These are phyloP conservation scores for Darevskia mixta DNA, from an alignment of 2,797 vertebrate species.

Conservation along the genomic window DNA sequence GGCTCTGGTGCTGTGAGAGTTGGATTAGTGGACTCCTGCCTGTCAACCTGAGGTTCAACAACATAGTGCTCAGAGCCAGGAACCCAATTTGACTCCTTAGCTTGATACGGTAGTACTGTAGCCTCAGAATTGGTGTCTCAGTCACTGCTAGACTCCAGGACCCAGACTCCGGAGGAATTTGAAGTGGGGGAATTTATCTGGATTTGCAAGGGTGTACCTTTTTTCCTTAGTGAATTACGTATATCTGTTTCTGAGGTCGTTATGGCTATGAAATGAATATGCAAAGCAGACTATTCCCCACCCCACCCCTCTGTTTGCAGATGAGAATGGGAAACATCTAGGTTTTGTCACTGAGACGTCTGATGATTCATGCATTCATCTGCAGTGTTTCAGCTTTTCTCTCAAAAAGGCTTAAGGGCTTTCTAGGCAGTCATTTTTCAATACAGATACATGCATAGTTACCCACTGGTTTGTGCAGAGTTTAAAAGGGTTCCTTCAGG, in stretches of 20 bases:
- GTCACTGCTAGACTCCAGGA: too few relatives aligned
- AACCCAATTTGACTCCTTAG: too few relatives aligned
- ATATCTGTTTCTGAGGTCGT: not conserved
- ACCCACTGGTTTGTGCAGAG: not conserved
- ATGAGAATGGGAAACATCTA: not conserved
- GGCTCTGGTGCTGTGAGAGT: too few relatives aligned
- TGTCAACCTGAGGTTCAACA: too few relatives aligned
- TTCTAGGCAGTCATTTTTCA: not conserved
- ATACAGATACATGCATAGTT: not conserved
- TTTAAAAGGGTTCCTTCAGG: not conserved
- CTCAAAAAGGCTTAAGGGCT: not conserved
- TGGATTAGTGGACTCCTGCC: too few relatives aligned
- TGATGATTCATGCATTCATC: not conserved
- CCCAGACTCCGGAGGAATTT: too few relatives aligned
- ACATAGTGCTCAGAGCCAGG: too few relatives aligned
- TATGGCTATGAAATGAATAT: not conserved
- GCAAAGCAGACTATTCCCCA: not conserved
- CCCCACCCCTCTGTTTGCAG: not conserved
- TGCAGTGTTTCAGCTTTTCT: constrained; percentile 8
- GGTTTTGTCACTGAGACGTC: not conserved
- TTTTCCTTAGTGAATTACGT: not conserved
- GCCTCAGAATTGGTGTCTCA: too few relatives aligned
- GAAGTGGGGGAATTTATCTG: not conserved
- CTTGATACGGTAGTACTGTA: too few relatives aligned
- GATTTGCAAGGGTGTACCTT: not conserved